Conservation (phyloP, 2,888 invertebrate genomes). For the Plagiodera versicolora region DNA sequence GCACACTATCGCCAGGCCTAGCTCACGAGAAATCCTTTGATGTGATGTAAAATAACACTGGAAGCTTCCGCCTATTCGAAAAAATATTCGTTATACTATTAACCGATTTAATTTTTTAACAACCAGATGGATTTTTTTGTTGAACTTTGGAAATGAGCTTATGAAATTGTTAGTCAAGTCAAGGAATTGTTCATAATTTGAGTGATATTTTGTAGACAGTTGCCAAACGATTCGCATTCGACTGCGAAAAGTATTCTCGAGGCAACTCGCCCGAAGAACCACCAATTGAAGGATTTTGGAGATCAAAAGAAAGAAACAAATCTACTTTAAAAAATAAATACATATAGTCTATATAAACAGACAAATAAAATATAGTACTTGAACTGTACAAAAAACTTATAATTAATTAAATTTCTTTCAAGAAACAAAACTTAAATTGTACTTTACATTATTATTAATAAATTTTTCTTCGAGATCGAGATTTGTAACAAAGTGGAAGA, state of each 20-base stretch:
- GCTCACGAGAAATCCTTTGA: too few relatives aligned
- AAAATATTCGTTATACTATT: too few relatives aligned
- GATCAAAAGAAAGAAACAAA: constrained; percentile 44
- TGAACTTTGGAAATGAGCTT: too few relatives aligned
- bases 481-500: constrained; percentile 44
- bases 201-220: constrained; percentile 26
- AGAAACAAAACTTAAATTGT: constrained; percentile 45
- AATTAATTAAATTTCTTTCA: constrained; percentile 43
- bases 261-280: constrained; percentile 19
- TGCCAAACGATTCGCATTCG: constrained; percentile 1
- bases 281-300: constrained; percentile 42
- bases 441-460: constrained; percentile 42
- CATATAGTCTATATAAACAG: constrained; percentile 41
- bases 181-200: too few relatives aligned
- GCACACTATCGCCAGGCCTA: not conserved
- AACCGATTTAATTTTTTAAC: too few relatives aligned
- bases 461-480: constrained; percentile 44
- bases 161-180: too few relatives aligned
- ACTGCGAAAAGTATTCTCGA: constrained; percentile 16
- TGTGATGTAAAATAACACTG: too few relatives aligned
- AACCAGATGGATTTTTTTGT: too few relatives aligned
- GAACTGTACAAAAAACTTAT: constrained; percentile 40
- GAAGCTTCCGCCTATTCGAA: not conserved
- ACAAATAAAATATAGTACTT: constrained; percentile 46
- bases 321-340: constrained; percentile 39